These are phyloP conservation scores for Ptiloglossa arizonensis DNA, from an alignment of 1,140 invertebrate species.

Conservation along the genomic window DNA sequence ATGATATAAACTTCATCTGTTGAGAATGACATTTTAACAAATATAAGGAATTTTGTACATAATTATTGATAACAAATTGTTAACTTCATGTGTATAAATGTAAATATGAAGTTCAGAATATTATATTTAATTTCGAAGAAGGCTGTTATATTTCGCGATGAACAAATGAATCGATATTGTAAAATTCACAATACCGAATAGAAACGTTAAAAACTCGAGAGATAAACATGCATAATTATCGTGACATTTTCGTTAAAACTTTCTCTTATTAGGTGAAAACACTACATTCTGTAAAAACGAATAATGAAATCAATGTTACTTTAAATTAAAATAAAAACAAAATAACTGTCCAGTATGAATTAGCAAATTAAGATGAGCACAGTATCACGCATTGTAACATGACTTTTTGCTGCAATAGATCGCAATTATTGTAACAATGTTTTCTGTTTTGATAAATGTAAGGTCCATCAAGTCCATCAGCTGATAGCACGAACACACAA, in stretches of 20 bases:
- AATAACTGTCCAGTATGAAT: constrained; percentile 13
- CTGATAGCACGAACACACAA: constrained; percentile 57
- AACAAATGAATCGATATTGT: background rate
- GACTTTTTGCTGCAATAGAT: constrained; percentile 12
- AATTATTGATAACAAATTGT: background rate
- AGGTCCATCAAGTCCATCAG: constrained; percentile 63
- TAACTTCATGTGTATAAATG: background rate
- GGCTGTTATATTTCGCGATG: background rate
- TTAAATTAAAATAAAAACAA: background rate
- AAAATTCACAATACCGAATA: background rate
- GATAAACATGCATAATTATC: background rate
- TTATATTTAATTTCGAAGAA: background rate
- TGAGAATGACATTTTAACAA: background rate
- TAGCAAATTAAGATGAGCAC: constrained; percentile 39
- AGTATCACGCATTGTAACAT: constrained; percentile 27
- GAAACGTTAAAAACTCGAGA: background rate
- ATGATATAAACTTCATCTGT: background rate
- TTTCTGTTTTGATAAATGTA: constrained; percentile 55
- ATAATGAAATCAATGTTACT: constrained; percentile 33
- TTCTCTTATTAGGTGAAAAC: constrained; percentile 47
- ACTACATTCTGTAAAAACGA: constrained; percentile 37
- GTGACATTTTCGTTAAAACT: background rate
- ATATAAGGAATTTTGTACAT: background rate
- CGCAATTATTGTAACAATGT: constrained; percentile 21
- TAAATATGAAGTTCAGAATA: background rate